Evolutionary conservation across 2,797 vertebrate species (phyloP), one percentile per base, ranked within the genome.

Genomic region (Lepilemur septentrionalis): DNA sequence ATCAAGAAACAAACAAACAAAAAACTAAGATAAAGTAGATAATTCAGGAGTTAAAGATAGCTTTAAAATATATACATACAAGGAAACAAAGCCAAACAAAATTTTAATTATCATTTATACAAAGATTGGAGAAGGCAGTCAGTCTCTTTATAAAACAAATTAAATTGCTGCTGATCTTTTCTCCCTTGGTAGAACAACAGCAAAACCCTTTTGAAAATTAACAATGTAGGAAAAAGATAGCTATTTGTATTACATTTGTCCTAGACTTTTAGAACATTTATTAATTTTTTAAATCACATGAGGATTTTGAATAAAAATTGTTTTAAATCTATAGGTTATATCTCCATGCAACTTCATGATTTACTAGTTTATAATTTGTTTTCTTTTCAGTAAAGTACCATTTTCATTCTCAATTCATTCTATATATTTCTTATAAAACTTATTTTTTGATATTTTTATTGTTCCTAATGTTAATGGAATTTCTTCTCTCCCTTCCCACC

Each of bases 401-500:
- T 75, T 80, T 55, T 48, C 1, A 8, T 32, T 63, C 73, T 35
- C 35, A 52, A 41, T 72, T 46, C 7, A 72, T 20, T 73, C 13
- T 80, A 43, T 20, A 4, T 10, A 32, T 22, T 72, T 65, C 61
- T 78, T 59, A 28, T 48, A 55, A 81, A 79, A n/a, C 25, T n/a
- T 48, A 28, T 48, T 8, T 7, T 67, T 80, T 48, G 55, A 30
- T 32, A 38, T 76, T 69, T 93, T 61, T 48, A 7, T 50, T 30
- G 7, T 59, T 78, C 28, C 23, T 69, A 14, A 70, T 14, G 11
- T 3, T 76, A 52, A 55, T 3, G 28, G 22, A 18, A 18, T 52
- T 15, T 50, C 15, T 61, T 6, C 0, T 0, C 6, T 5, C 50
- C 15, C 7, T 12, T 43, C 20, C 0, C 28, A 5, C 6, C 0